Conservation (phyloP, 2,797 vertebrate species). For the Amazona ochrocephala region DNA sequence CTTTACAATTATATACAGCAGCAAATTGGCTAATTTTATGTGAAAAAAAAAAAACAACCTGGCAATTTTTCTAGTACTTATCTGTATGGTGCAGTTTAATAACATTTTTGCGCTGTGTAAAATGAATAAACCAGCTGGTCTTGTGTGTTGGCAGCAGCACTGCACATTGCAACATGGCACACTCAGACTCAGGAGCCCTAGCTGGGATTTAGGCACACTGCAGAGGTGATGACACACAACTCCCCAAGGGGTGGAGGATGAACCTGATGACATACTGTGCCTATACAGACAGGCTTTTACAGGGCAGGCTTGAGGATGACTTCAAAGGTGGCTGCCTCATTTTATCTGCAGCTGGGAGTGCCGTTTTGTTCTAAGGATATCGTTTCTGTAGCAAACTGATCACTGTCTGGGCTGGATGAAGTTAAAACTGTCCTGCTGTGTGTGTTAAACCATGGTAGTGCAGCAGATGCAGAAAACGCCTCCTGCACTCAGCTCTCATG, state of each 20-base stretch:
- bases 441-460: background rate
- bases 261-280: background rate
- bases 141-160: slow-evolving; percentile 17
- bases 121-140: slow-evolving; percentile 68
- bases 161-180: background rate
- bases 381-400: background rate
- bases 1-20: slow-evolving; percentile 73
- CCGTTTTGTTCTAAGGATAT: background rate
- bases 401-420: background rate
- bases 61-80: slow-evolving; percentile 78
- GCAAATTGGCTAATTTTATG: slow-evolving; percentile 82
- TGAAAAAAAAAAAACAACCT: slow-evolving; percentile 67
- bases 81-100: slow-evolving; percentile 78
- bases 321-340: background rate
- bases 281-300: background rate
- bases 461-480: background rate
- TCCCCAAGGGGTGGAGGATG: background rate
- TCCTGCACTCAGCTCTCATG: background rate
- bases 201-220: background rate
- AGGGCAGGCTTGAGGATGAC: background rate
- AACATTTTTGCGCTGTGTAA: slow-evolving; percentile 70
- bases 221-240: slow-evolving; percentile 28
- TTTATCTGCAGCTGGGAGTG: background rate
- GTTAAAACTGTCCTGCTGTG: background rate
- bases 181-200: background rate